Conservation (phyloP, 1,140 invertebrate species). For the Rhopalosiphum maidis region DNA sequence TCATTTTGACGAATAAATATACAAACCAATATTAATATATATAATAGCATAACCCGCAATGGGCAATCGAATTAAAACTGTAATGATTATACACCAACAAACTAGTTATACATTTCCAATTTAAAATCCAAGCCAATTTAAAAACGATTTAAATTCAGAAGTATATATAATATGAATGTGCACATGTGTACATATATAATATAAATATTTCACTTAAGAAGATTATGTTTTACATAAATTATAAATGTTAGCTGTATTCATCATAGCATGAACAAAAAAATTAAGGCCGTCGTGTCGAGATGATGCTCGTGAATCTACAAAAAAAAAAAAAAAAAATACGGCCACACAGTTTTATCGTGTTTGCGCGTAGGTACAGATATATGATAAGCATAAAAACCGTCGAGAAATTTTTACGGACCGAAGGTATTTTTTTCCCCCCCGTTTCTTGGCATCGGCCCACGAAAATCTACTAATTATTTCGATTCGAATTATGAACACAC, state of each 20-base stretch:
- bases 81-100: background rate
- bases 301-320: background rate
- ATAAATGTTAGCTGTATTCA: background rate
- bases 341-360: background rate
- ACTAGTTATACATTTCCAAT: background rate
- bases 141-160: background rate
- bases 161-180: background rate
- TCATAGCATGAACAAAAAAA: background rate
- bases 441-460: background rate
- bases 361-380: background rate
- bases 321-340: background rate
- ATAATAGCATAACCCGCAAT: background rate
- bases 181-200: background rate
- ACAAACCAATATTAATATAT: background rate
- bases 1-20: background rate
- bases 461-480: background rate
- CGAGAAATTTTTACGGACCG: background rate
- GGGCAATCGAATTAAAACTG: background rate
- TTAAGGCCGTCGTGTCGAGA: background rate
- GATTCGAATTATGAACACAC: background rate
- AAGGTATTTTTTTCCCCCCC: background rate
- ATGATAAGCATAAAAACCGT: background rate
- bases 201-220: background rate
- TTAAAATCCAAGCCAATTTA: background rate
- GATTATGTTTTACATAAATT: conserved; percentile 18